phyloP scores from a whole-genome alignment of 2,113 vertebrate genomes.

The Pheucticus melanocephalus region DNA sequence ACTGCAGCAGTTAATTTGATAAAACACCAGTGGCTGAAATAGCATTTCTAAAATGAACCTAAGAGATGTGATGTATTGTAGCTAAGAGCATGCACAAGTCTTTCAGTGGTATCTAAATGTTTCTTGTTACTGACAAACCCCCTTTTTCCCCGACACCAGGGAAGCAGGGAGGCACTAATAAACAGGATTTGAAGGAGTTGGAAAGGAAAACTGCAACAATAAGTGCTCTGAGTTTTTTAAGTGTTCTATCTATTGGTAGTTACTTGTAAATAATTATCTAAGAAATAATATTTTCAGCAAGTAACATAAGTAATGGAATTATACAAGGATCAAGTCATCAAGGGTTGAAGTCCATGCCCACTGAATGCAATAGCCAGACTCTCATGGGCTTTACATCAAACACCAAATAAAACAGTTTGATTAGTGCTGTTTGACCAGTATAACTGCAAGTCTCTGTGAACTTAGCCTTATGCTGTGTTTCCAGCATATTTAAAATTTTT shows the following conservation, averaged over 20 bases:
- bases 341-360: not conserved
- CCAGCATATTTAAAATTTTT: not conserved
- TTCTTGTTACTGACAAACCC: not conserved
- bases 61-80: not conserved
- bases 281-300: not conserved
- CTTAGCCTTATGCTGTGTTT: not conserved
- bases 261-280: not conserved
- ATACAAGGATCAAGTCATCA: not conserved
- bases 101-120: not conserved
- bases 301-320: not conserved
- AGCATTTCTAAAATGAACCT: not conserved
- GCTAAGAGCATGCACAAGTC: not conserved
- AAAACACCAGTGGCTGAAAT: not conserved
- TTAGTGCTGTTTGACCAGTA: not conserved
- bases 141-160: not conserved
- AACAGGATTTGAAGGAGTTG: not conserved
- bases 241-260: not conserved
- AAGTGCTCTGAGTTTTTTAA: not conserved
- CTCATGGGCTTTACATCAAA: not conserved
- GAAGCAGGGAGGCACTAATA: not conserved
- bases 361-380: not conserved
- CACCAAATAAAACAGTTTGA: conserved; percentile 6
- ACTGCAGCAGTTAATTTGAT: not conserved
- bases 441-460: not conserved
- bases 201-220: not conserved